Evolutionary conservation across 2,113 vertebrate species (phyloP).

Genomic region (Callaeas wilsoni): DNA sequence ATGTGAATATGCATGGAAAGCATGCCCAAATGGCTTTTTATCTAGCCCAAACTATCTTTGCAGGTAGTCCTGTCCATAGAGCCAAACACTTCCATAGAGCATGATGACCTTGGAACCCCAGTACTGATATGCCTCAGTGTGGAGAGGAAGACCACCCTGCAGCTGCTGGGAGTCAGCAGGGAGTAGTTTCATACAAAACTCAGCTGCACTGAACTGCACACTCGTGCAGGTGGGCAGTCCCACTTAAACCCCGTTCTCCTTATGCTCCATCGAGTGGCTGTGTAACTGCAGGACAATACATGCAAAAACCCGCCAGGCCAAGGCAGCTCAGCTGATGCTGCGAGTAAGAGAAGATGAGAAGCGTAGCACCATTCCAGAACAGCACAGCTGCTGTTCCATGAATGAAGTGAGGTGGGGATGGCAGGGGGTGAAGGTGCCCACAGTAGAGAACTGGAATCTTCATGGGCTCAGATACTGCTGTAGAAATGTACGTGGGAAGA

Average conservation of each 20-base stretch:
- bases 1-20: not conserved
- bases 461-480: not conserved
- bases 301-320: not conserved
- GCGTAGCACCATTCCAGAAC: not conserved
- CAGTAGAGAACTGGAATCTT: not conserved
- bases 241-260: not conserved
- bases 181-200: not conserved
- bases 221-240: not conserved
- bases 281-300: not conserved
- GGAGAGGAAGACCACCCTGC: not conserved
- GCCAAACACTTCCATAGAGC: not conserved
- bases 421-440: not conserved
- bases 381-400: not conserved
- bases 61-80: not conserved
- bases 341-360: not conserved
- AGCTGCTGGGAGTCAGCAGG: not conserved
- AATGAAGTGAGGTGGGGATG: not conserved
- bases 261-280: not conserved
- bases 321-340: not conserved
- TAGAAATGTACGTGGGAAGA: not conserved
- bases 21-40: not conserved
- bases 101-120: not conserved
- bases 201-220: not conserved
- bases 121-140: not conserved
- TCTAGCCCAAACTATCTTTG: not conserved